A percentile compares a stretch with the other conserved stretches of the same genome.
Evolutionary conservation across 2,888 invertebrate genomes (phyloP).

Genomic region (Malthinus seriepunctatus): DNA sequence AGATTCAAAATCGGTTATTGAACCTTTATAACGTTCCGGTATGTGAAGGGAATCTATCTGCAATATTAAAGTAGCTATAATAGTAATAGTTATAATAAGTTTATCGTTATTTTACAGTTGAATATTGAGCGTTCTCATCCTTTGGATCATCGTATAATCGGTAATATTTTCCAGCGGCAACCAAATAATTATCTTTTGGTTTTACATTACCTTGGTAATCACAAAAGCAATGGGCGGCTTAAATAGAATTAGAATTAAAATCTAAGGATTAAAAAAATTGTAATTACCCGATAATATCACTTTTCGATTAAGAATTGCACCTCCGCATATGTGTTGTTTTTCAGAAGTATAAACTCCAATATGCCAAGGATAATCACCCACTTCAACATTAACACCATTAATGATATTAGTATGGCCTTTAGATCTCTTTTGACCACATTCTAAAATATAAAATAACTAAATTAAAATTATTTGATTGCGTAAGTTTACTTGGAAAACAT

Average conservation of each 20-base stretch:
- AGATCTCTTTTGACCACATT: not conserved
- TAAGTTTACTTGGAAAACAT: not conserved
- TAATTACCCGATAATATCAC: not conserved
- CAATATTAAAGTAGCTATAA: not conserved
- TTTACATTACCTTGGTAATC: conserved; percentile 18
- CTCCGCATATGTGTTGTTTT: not conserved
- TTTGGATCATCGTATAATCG: conserved; percentile 35
- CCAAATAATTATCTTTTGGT: conserved; percentile 24
- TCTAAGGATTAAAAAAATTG: not conserved
- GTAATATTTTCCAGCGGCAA: conserved; percentile 46
- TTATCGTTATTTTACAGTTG: not conserved
- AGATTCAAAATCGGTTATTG: conserved; percentile 33
- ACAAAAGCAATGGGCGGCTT: not conserved
- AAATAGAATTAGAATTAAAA: not conserved
- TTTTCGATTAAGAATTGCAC: not conserved
- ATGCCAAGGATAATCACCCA: not conserved
- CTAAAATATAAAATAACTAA: not conserved
- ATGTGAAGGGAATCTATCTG: conserved; percentile 37
- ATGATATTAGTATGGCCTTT: not conserved
- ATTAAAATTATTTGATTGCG: not conserved
- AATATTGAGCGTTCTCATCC: conserved; percentile 28
- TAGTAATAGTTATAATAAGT: not conserved
- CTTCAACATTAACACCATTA: not conserved
- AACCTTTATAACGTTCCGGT: conserved; percentile 36
- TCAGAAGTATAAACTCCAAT: not conserved